A percentile compares a stretch with the other conserved stretches of the same genome.
Conservation (phyloP, 2,888 invertebrate species). For the Epistrophe grossulariae region DNA sequence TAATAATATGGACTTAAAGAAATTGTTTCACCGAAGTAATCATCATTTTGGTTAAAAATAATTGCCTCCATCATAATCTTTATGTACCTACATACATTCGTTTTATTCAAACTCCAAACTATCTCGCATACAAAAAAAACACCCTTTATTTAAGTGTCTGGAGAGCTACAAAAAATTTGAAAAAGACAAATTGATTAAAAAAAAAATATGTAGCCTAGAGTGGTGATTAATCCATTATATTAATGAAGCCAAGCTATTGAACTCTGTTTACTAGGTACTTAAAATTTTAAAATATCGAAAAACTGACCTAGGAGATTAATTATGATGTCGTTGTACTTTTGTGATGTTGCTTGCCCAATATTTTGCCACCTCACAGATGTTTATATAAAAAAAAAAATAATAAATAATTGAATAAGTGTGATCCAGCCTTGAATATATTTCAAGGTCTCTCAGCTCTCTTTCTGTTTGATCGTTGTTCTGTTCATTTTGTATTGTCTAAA, state of each 20-base stretch:
- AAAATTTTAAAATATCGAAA: neutral
- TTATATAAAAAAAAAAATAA: neutral
- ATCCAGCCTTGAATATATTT: neutral
- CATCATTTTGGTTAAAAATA: too few species aligned
- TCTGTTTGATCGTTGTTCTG: neutral
- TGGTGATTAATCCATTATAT: slow-evolving; percentile 14
- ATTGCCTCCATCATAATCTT: too few species aligned
- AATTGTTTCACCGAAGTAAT: too few species aligned
- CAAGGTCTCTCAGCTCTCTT: neutral
- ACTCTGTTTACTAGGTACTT: slow-evolving; percentile 15
- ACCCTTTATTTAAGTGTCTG: neutral
- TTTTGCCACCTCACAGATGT: neutral
- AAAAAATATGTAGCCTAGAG: slow-evolving; percentile 4
- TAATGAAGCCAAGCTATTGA: slow-evolving; percentile 3
- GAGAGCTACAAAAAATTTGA: neutral
- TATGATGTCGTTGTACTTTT: slow-evolving; percentile 7
- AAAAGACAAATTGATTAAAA: slow-evolving; percentile 2
- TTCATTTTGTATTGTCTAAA: neutral
- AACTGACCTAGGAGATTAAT: slow-evolving; percentile 15
- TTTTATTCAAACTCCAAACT: too few species aligned
- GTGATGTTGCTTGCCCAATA: neutral
- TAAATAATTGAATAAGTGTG: too few species aligned
- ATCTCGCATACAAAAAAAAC: neutral
- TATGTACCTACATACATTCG: too few species aligned
- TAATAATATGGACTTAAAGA: too few species aligned